Base-by-base conservation (phyloP, 2,113 vertebrate species). In the Gobiocypris rarus region DNA sequence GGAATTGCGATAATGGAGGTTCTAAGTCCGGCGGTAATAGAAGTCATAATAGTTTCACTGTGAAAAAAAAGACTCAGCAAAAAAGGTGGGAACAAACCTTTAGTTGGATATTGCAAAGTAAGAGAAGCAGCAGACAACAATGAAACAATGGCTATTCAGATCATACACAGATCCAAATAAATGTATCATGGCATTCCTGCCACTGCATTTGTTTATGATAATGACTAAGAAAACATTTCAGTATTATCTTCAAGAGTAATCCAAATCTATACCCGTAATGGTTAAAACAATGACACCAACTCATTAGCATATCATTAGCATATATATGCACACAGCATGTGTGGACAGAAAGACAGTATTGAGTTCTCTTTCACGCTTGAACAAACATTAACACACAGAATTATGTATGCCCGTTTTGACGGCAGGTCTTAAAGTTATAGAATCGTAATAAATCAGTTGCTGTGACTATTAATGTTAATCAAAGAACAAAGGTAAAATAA, bases 1-100 rank as follows among this genome's bases (percentile, higher is more conserved):
- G 84, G 88, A 88, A 86, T 89, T 87, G 77, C 19, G 65, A 24
- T 22, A 86, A 71, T 88, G 87, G 75, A 91, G 81, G 82, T 87
- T 83, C 87, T 83, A 86, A 59, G 86, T 90, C 87, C 87, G 54
- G 84, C 88, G 73, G 84, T 81, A 81, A 81, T 59, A 85, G 63
- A 45, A 61, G 48, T 70, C 73, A 34, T 31, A 74, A 75, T 76
- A 41, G 34, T 80, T 83, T 83, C 75, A 85, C 1, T 50, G 43
- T 43, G 34, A 79, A n/a, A 69, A 43, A 19, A 78, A 61, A 78
- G 28, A 78, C 63, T 74, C 52, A 13, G 75, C 54, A 59, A 58
- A 84, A 84, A 76, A 65, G 45, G 22, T 54, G 9, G 43, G 19
- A 43, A 73, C 10, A 77, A 67, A 75, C 61, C 77, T 80, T 65